Evolutionary conservation across 2,113 vertebrate species (phyloP), one percentile per base, ranked within the genome.

Genomic region (Gnathonemus echidnorhynchus): DNA sequence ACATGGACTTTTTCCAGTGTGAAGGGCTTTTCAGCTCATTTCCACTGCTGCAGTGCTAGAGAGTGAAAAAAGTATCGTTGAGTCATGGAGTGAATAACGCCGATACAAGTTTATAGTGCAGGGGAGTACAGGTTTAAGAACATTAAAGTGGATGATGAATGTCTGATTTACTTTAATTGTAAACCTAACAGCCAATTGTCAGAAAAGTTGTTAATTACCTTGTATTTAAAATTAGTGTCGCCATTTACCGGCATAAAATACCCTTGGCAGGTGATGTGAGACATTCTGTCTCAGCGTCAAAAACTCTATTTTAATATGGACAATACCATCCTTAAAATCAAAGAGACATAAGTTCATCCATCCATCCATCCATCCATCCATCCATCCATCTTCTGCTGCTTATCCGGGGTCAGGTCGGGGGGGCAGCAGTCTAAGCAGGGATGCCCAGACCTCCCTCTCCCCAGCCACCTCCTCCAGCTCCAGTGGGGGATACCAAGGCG

Each of bases 1-100:
- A 89, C 88, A 90, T 86, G 85, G 87, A 93, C 13, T 77, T 49
- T 91, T 90, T 89, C 74, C 66, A 90, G 88, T 45, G 74, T 88
- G 66, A 50, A 52, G 19, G 1, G 50, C 15, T 88, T 58, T 84
- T 24, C 11, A 52, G 77, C 39, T 74, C 1, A 42, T 89, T 85
- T 52, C 21, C 19, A 89, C 17, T 52, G 52, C 24, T 83, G 42
- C 24, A 52, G 50, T 50, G 74, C 49, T 52, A 70, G 50, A 24
- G 21, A 77, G 66, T 46, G 66, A 31, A 35, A 89, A 53, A 58
- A 62, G 89, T 56, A 86, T 11, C 19, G 83, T 45, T 49, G 46
- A 86, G 42, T 49, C 83, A 86, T 80, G 15, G 15, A 80, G 35
- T 39, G 31, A 35, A 15, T 27, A 80, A 7, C 13, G 31, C 35